Percentiles rank a stretch among this genome's conserved stretches.
Conservation (phyloP, 2,113 vertebrate genomes). For the Gymnarchus niloticus region DNA sequence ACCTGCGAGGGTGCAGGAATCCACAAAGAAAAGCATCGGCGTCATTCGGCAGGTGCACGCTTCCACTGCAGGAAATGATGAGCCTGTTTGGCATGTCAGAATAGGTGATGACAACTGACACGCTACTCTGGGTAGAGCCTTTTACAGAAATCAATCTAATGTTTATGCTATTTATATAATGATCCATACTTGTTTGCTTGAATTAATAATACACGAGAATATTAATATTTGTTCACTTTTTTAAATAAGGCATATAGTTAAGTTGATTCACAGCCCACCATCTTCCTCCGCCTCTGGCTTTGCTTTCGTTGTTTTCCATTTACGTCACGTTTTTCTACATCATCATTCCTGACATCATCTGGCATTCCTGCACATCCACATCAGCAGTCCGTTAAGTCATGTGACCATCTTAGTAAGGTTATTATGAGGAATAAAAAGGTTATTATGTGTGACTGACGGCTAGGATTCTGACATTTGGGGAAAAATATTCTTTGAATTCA, state of each 20-base stretch:
- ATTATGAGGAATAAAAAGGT: not conserved
- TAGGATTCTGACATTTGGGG: not conserved
- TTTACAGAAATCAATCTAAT: too few relatives aligned
- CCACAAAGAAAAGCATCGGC: too few relatives aligned
- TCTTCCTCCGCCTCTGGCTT: not conserved
- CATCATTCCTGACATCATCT: not conserved
- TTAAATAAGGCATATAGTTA: too few relatives aligned
- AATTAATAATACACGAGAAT: not conserved
- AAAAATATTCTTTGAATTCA: conserved; percentile 32
- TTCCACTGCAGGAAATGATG: too few relatives aligned
- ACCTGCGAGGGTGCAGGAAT: too few relatives aligned
- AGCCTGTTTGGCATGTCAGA: too few relatives aligned
- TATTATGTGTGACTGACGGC: not conserved
- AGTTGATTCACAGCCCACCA: not conserved
- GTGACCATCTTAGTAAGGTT: not conserved
- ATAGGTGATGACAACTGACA: not conserved
- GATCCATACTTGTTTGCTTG: not conserved
- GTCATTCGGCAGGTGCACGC: too few relatives aligned
- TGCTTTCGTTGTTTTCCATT: not conserved
- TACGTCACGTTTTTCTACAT: not conserved
- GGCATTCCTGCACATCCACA: not conserved
- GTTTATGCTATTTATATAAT: not conserved
- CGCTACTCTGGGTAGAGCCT: not conserved
- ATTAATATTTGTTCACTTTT: not conserved
- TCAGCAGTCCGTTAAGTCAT: not conserved